phyloP scores from a whole-genome alignment of 2,888 invertebrate genomes.

The Schizotus pectinicornis region DNA sequence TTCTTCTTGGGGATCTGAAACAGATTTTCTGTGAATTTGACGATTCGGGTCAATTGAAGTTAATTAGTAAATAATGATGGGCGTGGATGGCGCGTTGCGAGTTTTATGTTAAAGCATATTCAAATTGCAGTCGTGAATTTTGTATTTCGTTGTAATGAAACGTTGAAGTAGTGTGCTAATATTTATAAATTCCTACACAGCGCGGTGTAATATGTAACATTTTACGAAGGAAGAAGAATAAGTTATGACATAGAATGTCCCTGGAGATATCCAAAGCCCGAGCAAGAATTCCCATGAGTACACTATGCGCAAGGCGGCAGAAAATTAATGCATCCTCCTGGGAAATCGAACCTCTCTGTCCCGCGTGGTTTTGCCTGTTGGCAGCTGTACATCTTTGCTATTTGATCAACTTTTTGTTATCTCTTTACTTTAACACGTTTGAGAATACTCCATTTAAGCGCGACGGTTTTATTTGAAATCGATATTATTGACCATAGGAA shows the following conservation, averaged over 20 bases:
- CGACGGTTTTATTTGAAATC: slow-evolving; percentile 17
- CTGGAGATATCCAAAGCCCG: slow-evolving; percentile 51
- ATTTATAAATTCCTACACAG: slow-evolving; percentile 47
- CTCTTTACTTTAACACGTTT: slow-evolving; percentile 40
- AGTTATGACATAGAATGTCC: slow-evolving; percentile 57
- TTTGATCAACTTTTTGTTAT: slow-evolving; percentile 48
- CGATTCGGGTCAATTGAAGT: neutral
- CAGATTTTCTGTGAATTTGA: neutral
- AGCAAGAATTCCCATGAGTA: slow-evolving; percentile 64
- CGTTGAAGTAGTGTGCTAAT: slow-evolving; percentile 27
- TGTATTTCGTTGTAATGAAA: slow-evolving; percentile 26
- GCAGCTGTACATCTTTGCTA: slow-evolving; percentile 49
- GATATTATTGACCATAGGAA: slow-evolving; percentile 19
- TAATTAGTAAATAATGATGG: neutral
- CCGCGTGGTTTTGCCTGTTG: slow-evolving; percentile 53
- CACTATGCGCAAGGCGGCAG: slow-evolving; percentile 79
- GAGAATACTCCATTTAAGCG: slow-evolving; percentile 30
- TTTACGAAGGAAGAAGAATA: slow-evolving; percentile 56
- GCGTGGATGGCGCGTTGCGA: neutral
- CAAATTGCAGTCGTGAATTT: slow-evolving; percentile 20
- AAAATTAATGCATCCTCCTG: slow-evolving; percentile 74
- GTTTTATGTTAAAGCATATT: neutral
- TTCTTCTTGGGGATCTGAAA: slow-evolving; percentile 31
- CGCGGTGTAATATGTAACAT: slow-evolving; percentile 50
- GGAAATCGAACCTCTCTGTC: slow-evolving; percentile 69